Conservation (phyloP, 1,140 invertebrate species). For the Anadara kagoshimensis region DNA sequence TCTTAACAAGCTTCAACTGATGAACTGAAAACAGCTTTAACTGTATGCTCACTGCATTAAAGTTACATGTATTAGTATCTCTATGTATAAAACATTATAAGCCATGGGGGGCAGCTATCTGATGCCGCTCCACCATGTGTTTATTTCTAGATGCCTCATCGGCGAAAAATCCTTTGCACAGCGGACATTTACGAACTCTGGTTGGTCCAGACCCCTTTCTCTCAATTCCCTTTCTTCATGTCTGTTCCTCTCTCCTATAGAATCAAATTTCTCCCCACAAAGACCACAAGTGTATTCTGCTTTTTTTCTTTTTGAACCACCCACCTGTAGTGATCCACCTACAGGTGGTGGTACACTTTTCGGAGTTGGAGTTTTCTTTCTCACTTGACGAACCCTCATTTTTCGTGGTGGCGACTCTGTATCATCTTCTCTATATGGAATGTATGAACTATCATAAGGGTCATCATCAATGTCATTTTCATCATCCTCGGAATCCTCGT, state of each 20-base stretch:
- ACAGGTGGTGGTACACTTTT: not conserved
- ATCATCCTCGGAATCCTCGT: too few species aligned
- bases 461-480: too few species aligned
- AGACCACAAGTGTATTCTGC: conserved; percentile 17
- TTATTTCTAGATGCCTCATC: conserved; percentile 13
- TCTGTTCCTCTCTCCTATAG: conserved; percentile 6
- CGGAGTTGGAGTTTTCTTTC: not conserved
- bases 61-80: too few species aligned
- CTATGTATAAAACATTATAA: too few species aligned
- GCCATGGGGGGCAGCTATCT: too few species aligned
- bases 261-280: conserved; percentile 5
- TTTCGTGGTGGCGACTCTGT: conserved; percentile 5
- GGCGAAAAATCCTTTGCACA: conserved; percentile 19
- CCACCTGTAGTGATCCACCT: not conserved
- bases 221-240: conserved; percentile 27
- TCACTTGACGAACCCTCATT: not conserved
- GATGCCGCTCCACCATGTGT: conserved; percentile 10
- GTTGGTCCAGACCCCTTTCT: conserved; percentile 4
- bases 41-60: too few species aligned
- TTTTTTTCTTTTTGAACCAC: too few species aligned
- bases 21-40: too few species aligned
- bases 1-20: too few species aligned
- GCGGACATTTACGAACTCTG: not conserved
- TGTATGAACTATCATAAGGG: conserved; percentile 11
- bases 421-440: not conserved